Conservation (phyloP, 2,888 invertebrate genomes). For the Cryptocephalus primarius region DNA sequence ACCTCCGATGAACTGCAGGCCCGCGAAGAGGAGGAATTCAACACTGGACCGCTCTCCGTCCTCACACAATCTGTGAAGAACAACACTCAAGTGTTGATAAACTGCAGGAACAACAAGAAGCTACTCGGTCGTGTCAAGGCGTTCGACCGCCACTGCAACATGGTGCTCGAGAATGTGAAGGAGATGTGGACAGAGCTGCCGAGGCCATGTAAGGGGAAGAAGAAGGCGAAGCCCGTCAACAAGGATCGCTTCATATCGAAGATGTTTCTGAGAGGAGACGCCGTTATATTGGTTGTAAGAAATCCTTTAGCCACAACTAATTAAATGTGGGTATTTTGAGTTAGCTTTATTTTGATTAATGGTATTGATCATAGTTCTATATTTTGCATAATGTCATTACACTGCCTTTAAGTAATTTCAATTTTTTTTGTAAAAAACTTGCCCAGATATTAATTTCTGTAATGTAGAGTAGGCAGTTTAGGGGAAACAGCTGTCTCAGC, state of each 20-base stretch:
- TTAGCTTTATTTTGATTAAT: too few species aligned
- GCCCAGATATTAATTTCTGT: too few species aligned
- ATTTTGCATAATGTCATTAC: neutral
- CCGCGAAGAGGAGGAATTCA: slow-evolving; percentile 97
- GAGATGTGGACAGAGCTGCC: slow-evolving; percentile 99
- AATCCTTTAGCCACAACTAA: slow-evolving; percentile 73
- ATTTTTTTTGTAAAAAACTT: too few species aligned
- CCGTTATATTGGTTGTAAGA: slow-evolving; percentile 91
- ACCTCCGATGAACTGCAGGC: slow-evolving; percentile 90
- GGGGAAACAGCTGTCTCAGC: too few species aligned
- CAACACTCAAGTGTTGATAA: slow-evolving; percentile 95
- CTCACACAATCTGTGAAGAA: slow-evolving; percentile 97
- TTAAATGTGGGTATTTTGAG: neutral
- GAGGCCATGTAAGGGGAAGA: slow-evolving; percentile 93
- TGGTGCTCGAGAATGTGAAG: slow-evolving; percentile 98
- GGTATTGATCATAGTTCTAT: neutral
- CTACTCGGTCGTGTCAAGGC: slow-evolving; percentile 91
- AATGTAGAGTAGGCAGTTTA: too few species aligned
- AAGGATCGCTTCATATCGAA: slow-evolving; percentile 95
- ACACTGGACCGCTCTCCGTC: slow-evolving; percentile 94
- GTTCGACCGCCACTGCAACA: slow-evolving; percentile 94
- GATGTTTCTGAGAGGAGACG: slow-evolving; percentile 99
- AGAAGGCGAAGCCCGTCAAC: slow-evolving; percentile 85
- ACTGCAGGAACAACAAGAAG: slow-evolving; percentile 98
- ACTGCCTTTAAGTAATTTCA: too few species aligned